Evolutionary conservation across 2,888 invertebrate genomes (phyloP), one percentile per base, ranked within the genome.

Genomic region (Meteorus colon): DNA sequence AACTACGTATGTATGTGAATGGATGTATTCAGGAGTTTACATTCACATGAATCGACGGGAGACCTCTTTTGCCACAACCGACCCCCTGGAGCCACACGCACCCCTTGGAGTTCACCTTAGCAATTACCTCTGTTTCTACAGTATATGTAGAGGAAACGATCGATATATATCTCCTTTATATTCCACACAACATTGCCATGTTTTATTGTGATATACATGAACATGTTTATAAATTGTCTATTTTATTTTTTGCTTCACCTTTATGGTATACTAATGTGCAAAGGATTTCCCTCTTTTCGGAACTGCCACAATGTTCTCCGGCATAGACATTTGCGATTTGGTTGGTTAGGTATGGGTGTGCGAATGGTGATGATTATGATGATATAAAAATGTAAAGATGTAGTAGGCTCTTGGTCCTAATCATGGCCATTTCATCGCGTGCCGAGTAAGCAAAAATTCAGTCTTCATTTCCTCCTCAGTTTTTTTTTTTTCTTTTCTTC

Each of bases 11-110:
- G 8, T 31, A 34, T 31, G 31, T 29, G 16, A n/a, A 63, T 63
- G 4, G 63, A 5, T 4, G 10, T 63, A 14, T 8, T 14, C 16
- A 62, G 60, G 24, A 19, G 14, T 62, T n/a, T 24, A 24, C 24
- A 14, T 62, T 62, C 27, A 24, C 31, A 31, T 48, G 37, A 62
- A 27, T 27, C 65, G 41, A 65, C 65, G 59, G 73, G 73, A 51
- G 66, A 31, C 66, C 73, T 41, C 73, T 66, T 67, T 37, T 24
- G 41, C 29, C 65, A 59, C 34, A 65, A 66, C 73, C 73, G 78
- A 78, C 78, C 77, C 70, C 77, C 67, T 73, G 78, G 78, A 78
- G 78, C 78, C 78, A 75, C 78, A 78, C 78, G 78, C 78, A 77
- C 78, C 71, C 65, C 60, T 72, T 74, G n/a, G 16, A 48, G 55